These are phyloP conservation scores for Caenorhabditis becei DNA, from an alignment of 2,888 invertebrate genomes.

Conservation along the genomic window DNA sequence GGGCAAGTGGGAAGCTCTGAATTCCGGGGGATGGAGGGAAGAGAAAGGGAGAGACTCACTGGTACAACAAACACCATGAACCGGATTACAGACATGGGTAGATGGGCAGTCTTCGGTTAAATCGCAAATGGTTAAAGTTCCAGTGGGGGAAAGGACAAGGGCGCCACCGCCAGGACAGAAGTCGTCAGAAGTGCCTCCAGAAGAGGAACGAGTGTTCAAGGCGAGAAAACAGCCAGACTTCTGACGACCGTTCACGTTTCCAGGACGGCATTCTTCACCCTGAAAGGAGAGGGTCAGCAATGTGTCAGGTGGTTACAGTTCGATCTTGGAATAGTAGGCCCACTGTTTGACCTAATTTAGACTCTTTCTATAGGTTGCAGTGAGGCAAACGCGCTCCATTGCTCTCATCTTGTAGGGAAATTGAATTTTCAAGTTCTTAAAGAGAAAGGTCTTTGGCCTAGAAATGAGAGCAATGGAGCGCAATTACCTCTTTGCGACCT, in stretches of 20 bases:
- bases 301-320: no score
- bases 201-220: slow-evolving; percentile 27
- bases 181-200: slow-evolving; percentile 58
- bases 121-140: slow-evolving; percentile 74
- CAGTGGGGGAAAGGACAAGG: slow-evolving; percentile 65
- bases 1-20: slow-evolving; percentile 78
- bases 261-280: slow-evolving; percentile 75
- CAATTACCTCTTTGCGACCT: no score
- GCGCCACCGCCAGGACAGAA: slow-evolving; percentile 79
- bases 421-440: no score
- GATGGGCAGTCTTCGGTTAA: slow-evolving; percentile 71
- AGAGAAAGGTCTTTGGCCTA: no score
- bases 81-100: slow-evolving; percentile 76
- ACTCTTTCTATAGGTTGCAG: no score
- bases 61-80: slow-evolving; percentile 78
- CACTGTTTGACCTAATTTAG: no score
- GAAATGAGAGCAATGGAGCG: no score
- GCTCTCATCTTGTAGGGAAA: no score
- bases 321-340: no score
- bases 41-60: slow-evolving; percentile 62
- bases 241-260: slow-evolving; percentile 71
- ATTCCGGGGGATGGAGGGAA: background rate
- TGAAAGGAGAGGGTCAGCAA: slow-evolving; percentile 13
- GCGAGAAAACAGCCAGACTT: slow-evolving; percentile 73
- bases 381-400: no score